These are phyloP conservation scores for Branchellion lobata DNA, from an alignment of 2,888 invertebrate genomes.

Conservation along the genomic window DNA sequence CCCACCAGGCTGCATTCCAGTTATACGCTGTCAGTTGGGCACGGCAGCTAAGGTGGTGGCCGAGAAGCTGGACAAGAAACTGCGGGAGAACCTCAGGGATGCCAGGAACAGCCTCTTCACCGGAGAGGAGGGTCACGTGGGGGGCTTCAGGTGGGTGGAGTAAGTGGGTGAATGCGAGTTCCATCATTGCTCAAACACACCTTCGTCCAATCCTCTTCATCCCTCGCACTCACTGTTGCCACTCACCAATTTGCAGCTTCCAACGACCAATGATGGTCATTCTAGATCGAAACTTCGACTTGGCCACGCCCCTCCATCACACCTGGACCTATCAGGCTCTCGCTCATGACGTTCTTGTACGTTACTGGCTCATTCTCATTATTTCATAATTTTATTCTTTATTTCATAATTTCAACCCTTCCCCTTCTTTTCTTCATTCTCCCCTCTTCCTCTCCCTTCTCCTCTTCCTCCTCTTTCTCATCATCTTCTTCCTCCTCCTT, in stretches of 20 bases:
- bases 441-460: too few relatives aligned
- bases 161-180: too few relatives aligned
- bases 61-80: slow-evolving; percentile 90
- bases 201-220: too few relatives aligned
- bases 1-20: slow-evolving; percentile 74
- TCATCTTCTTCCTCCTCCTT: too few relatives aligned
- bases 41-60: slow-evolving; percentile 99
- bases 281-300: slow-evolving; percentile 88
- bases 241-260: too few relatives aligned
- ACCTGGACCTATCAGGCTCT: slow-evolving; percentile 99
- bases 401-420: slow-evolving; percentile 25
- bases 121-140: slow-evolving; percentile 64
- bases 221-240: too few relatives aligned
- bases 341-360: slow-evolving; percentile 79
- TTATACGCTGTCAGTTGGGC: slow-evolving; percentile 85
- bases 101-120: slow-evolving; percentile 90
- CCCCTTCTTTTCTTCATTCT: too few relatives aligned
- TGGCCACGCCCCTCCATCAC: slow-evolving; percentile 96
- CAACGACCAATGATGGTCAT: slow-evolving; percentile 88
- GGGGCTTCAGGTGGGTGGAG: slow-evolving; percentile 63
- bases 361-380: too few relatives aligned
- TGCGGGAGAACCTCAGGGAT: slow-evolving; percentile 93
- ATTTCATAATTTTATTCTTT: too few relatives aligned
- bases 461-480: too few relatives aligned
- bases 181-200: too few relatives aligned